Base-by-base conservation (phyloP, 2,888 invertebrate genomes). In the Idaea aversata region DNA sequence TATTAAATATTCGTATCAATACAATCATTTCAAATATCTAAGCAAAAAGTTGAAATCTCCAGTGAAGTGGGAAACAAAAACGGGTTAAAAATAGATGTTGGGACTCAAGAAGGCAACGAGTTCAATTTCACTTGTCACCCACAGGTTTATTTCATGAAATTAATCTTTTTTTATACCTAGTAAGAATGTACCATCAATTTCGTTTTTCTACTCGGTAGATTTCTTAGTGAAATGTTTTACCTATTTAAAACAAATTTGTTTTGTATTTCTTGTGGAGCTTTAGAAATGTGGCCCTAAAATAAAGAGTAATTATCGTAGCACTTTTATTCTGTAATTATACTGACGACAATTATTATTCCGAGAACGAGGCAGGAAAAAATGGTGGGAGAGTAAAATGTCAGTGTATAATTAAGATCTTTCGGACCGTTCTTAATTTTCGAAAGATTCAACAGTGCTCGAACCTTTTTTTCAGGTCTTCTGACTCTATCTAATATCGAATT, bases 81-180 rank as follows among this genome's bases (percentile, higher is more conserved):
- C 15, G 58, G n/a, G 15, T 58, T 58, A 25, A 13, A 65, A 10
- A 57, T n/a, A 36, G 66, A 66, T 62, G 60, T 61, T 34, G 57
- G 61, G 58, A 59, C n/a, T 16, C 15, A 6, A 59, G 58, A 16
- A 59, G 15, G 58, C 4, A 58, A 58, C 5, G 58, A 6, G 10
- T 58, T 67, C 63, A 67, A 68, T 65, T 63, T 66, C 57, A 66
- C 67, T 72, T 67, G 67, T 65, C 61, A 65, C 13, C 34, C 63
- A 61, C 67, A 72, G 69, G 66, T 70, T 69, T 71, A 69, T 72
- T 64, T 67, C 57, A 64, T 61, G 67, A 64, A 61, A 57, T 66
- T 66, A 69, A 71, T 73, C 67, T 69, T 61, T 66, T 64, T 60
- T 38, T 59, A 57, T 58, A 65, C 64, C 64, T 64, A 6, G 47